These are phyloP conservation scores for Ceriagrion tenellum DNA, from an alignment of 2,888 invertebrate species.

Conservation along the genomic window DNA sequence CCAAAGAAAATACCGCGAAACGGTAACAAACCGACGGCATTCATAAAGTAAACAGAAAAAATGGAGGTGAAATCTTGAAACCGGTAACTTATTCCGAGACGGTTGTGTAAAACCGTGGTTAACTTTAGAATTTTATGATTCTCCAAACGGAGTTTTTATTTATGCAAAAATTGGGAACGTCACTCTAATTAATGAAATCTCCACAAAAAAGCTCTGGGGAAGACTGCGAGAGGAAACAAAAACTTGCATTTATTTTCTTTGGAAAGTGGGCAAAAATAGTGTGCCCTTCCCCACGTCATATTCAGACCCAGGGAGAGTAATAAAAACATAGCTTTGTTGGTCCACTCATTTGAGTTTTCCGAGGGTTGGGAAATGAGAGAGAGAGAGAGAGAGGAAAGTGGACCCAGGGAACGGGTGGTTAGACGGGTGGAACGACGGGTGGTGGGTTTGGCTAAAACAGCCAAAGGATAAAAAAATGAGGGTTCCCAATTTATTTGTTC, in stretches of 20 bases:
- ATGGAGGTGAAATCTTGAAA: too few relatives aligned
- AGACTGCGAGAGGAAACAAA: background rate
- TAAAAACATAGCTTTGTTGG: background rate
- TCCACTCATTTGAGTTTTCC: background rate
- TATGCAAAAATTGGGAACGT: too few relatives aligned
- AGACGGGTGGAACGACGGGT: too few relatives aligned
- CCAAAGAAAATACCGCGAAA: too few relatives aligned
- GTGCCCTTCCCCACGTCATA: background rate
- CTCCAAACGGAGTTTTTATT: too few relatives aligned
- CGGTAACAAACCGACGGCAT: too few relatives aligned
- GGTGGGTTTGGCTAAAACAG: too few relatives aligned
- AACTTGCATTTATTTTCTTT: background rate
- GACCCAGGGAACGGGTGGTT: background rate
- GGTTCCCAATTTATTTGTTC: too few relatives aligned
- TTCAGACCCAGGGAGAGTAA: background rate
- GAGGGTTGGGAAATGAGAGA: background rate
- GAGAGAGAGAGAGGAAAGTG: background rate
- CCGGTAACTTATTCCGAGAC: too few relatives aligned
- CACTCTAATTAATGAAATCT: background rate
- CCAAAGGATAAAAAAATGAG: background rate
- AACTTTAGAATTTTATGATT: too few relatives aligned
- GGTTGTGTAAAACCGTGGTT: too few relatives aligned
- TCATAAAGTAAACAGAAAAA: too few relatives aligned
- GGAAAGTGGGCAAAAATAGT: background rate
- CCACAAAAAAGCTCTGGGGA: background rate